A percentile compares a stretch with the other conserved stretches of the same genome.
Conservation (phyloP, 2,888 invertebrate genomes). For the Epirrita christyi region DNA sequence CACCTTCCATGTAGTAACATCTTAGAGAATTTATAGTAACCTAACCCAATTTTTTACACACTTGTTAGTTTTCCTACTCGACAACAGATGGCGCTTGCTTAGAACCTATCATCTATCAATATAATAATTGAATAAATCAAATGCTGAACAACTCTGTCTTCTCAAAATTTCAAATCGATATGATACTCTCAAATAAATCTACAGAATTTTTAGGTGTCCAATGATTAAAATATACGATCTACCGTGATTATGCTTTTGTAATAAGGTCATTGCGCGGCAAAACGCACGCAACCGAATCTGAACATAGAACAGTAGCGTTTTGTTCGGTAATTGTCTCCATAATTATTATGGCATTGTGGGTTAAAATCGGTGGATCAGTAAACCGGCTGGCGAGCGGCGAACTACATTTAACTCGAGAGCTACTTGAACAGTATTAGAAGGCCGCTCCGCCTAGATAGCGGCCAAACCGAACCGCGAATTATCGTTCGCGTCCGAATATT, state of each 20-base stretch:
- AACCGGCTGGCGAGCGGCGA: constrained; percentile 69
- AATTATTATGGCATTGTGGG: constrained; percentile 79
- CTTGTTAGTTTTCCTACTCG: constrained; percentile 24
- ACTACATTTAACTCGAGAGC: constrained; percentile 53
- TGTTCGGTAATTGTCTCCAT: constrained; percentile 70
- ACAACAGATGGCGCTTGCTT: constrained; percentile 34
- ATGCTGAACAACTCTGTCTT: too few species aligned
- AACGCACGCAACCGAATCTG: constrained; percentile 51
- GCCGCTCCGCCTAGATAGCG: constrained; percentile 69
- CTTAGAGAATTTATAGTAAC: too few species aligned
- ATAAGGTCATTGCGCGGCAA: constrained; percentile 49
- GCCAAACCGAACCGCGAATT: constrained; percentile 46
- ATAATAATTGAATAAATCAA: too few species aligned
- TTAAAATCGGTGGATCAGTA: constrained; percentile 53
- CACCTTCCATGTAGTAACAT: too few species aligned
- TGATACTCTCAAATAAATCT: too few species aligned
- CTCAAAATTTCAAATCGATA: too few species aligned
- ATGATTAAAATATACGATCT: too few species aligned
- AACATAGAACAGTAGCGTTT: constrained; percentile 58
- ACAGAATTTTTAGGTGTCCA: too few species aligned
- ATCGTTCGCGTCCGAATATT: constrained; percentile 31
- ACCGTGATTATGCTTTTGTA: constrained; percentile 21
- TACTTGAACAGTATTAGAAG: constrained; percentile 76
- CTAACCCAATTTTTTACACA: not conserved
- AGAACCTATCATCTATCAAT: too few species aligned